Conservation (phyloP, 2,113 vertebrate species). For the Speoplatyrhinus poulsoni region DNA sequence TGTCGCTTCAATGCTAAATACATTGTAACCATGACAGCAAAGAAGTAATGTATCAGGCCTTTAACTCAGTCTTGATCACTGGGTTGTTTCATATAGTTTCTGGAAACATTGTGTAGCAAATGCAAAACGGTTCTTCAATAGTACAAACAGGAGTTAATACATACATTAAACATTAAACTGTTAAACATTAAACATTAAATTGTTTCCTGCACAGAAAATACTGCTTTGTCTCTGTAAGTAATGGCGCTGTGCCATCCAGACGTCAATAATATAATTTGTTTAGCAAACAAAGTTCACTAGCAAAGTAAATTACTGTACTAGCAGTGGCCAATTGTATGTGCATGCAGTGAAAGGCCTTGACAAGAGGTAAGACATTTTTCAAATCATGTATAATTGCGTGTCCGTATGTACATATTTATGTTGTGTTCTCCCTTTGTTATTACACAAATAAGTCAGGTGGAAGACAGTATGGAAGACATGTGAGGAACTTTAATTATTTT, state of each 20-base stretch:
- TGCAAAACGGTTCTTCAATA: background rate
- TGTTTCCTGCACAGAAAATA: conserved; percentile 5
- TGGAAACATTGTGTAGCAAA: conserved; percentile 11
- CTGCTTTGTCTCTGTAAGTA: conserved; percentile 32
- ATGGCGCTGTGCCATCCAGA: conserved; percentile 8
- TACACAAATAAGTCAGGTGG: background rate
- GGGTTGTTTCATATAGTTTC: conserved; percentile 3
- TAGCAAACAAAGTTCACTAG: background rate
- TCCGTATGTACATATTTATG: background rate
- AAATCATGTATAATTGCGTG: background rate
- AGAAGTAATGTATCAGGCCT: no score
- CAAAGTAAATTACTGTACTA: background rate
- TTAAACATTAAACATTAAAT: no score
- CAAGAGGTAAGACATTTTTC: conserved; percentile 17
- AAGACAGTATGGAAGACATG: background rate
- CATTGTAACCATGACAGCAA: no score
- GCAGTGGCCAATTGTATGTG: conserved; percentile 50
- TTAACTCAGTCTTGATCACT: no score
- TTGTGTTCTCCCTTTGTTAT: background rate
- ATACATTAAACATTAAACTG: conserved; percentile 31
- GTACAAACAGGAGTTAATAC: conserved; percentile 22
- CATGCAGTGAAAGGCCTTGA: conserved; percentile 75
- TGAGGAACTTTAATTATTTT: background rate
- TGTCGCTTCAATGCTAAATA: no score
- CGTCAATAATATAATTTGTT: background rate